Evolutionary conservation across 2,888 invertebrate genomes (phyloP).

Genomic region (Drosophila basisetae): DNA sequence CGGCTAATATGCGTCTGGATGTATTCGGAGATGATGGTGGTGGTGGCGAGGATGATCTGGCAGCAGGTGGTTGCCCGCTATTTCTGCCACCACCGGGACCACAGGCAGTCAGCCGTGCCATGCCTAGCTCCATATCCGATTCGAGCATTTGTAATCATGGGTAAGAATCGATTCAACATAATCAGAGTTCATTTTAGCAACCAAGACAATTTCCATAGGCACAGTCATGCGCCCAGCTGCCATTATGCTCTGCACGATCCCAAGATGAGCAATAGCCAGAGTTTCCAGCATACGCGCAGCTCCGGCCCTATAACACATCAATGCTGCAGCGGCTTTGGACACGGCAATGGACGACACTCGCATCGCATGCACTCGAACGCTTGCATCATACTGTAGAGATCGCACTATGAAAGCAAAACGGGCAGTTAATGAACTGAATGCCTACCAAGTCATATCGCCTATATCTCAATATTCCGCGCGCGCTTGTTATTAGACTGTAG

Average conservation of each 20-base stretch:
- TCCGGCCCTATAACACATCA: constrained; percentile 82
- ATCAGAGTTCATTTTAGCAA: neutral
- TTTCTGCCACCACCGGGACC: constrained; percentile 79
- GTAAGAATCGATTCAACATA: constrained; percentile 52
- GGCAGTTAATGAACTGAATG: neutral
- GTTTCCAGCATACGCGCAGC: constrained; percentile 81
- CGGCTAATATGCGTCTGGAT: constrained; percentile 72
- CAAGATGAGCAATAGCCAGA: constrained; percentile 84
- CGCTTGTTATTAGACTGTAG: constrained; percentile 42
- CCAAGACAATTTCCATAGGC: constrained; percentile 28
- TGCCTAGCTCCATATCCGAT: constrained; percentile 84
- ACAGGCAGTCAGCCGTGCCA: constrained; percentile 41
- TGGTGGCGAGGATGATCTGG: constrained; percentile 41
- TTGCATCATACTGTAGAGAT: constrained; percentile 80
- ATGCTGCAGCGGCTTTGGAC: constrained; percentile 83
- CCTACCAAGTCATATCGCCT: constrained; percentile 45
- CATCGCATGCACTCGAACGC: constrained; percentile 85
- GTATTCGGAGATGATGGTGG: constrained; percentile 67
- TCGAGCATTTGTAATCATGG: constrained; percentile 83
- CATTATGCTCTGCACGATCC: constrained; percentile 75
- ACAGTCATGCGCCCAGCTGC: constrained; percentile 70
- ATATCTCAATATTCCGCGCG: constrained; percentile 51
- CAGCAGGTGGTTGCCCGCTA: constrained; percentile 76
- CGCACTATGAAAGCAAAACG: neutral
- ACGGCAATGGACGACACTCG: constrained; percentile 82